Percentiles rank a stretch among this genome's conserved stretches.
Conservation (phyloP, 2,888 invertebrate species). For the Nymphalis urticae region DNA sequence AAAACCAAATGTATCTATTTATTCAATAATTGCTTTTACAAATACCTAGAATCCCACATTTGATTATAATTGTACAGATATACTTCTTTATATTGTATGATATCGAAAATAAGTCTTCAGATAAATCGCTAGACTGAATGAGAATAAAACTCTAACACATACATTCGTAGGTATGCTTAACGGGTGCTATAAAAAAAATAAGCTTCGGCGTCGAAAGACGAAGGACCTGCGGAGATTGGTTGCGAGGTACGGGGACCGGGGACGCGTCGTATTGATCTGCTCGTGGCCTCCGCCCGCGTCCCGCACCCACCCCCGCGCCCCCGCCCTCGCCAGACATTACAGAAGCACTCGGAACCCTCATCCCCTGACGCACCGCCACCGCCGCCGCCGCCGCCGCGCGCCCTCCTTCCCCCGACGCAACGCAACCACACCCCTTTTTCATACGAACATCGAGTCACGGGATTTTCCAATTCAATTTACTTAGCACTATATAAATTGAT, state of each 20-base stretch:
- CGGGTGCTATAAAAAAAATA: slow-evolving; percentile 75
- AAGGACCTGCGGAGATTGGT: slow-evolving; percentile 77
- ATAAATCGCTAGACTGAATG: slow-evolving; percentile 44
- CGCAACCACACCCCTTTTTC: slow-evolving; percentile 79
- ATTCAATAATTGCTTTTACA: neutral
- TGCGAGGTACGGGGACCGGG: slow-evolving; percentile 56
- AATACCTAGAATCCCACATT: neutral
- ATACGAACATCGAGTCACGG: slow-evolving; percentile 73
- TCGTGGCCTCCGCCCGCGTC: slow-evolving; percentile 32
- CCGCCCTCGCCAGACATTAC: slow-evolving; percentile 67
- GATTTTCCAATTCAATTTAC: slow-evolving; percentile 79
- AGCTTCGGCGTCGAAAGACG: slow-evolving; percentile 79
- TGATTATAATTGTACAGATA: no score
- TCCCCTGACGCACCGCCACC: slow-evolving; percentile 39
- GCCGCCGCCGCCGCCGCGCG: slow-evolving; percentile 50
- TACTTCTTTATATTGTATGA: neutral
- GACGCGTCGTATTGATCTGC: slow-evolving; percentile 55
- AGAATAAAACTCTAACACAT: slow-evolving; percentile 59
- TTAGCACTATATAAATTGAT: slow-evolving; percentile 55
- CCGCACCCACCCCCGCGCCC: slow-evolving; percentile 39
- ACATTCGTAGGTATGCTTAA: slow-evolving; percentile 76
- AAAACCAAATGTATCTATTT: no score
- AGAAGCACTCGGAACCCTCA: slow-evolving; percentile 65
- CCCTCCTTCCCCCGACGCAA: slow-evolving; percentile 60
- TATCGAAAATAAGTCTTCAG: neutral